Conservation (phyloP, 2,888 invertebrate species). For the Amphipyra tragopoginis region DNA sequence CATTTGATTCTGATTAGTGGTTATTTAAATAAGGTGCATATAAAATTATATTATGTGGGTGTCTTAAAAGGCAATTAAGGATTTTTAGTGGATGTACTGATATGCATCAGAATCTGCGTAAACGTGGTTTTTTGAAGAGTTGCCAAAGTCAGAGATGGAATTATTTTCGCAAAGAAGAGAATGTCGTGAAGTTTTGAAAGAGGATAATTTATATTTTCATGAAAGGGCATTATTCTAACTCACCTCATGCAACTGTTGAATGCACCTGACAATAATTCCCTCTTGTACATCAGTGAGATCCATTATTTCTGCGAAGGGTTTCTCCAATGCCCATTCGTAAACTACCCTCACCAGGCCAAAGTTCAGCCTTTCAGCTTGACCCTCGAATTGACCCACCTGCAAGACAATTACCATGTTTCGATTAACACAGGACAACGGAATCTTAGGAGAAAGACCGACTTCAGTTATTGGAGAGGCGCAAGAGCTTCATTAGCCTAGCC, state of each 20-base stretch:
- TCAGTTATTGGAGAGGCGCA: too few relatives aligned
- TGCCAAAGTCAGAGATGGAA: too few relatives aligned
- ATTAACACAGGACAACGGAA: not conserved
- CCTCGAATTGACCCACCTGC: slow-evolving; percentile 84
- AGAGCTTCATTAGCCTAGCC: too few relatives aligned
- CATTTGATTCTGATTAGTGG: too few relatives aligned
- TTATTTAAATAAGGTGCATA: too few relatives aligned
- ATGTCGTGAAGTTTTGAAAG: not conserved
- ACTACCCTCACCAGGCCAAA: slow-evolving; percentile 98
- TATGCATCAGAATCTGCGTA: too few relatives aligned
- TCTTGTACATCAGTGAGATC: slow-evolving; percentile 98
- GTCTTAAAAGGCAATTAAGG: too few relatives aligned
- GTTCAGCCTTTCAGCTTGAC: slow-evolving; percentile 89
- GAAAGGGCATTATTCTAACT: slow-evolving; percentile 1
- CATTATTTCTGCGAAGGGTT: slow-evolving; percentile 98
- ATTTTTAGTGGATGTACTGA: too few relatives aligned
- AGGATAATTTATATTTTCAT: not conserved
- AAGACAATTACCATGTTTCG: slow-evolving; percentile 1
- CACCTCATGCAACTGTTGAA: slow-evolving; percentile 98
- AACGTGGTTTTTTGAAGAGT: too few relatives aligned
- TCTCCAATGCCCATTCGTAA: slow-evolving; percentile 98
- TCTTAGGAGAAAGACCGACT: too few relatives aligned
- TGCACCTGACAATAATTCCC: slow-evolving; percentile 99
- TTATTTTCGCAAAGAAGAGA: too few relatives aligned
- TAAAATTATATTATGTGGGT: too few relatives aligned